Base-by-base conservation (phyloP, 2,113 vertebrate genomes). In the Dasyornis broadbenti region DNA sequence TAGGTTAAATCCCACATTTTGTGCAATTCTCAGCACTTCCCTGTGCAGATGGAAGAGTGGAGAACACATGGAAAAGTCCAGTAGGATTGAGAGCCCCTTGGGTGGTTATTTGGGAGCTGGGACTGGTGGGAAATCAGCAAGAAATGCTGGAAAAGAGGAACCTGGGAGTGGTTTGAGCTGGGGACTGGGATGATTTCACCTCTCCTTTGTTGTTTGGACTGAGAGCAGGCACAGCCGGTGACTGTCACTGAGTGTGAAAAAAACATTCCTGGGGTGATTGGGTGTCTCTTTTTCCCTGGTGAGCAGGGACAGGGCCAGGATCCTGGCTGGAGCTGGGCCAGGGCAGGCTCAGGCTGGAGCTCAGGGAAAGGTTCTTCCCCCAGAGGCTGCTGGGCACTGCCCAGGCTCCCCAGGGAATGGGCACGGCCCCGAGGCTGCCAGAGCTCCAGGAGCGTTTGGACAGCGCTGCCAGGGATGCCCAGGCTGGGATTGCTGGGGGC, bases 311-410 rank as follows among this genome's bases (percentile, higher is more conserved):
- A 84, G 50, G 12, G 24, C 2, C 40, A 19, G n/a, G n/a, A n/a
- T n/a, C n/a, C n/a, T 0, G 0, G 50, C 70, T 75, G 82, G 28
- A 5, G 82, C 70, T 65, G 82, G 0, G 5, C 42, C 50, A 9
- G 82, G 8, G 57, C 57, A 35, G 56, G 57, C 4, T 15, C n/a
- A 59, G n/a, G n/a, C n/a, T n/a, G n/a, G n/a, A n/a, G n/a, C n/a
- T n/a, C n/a, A n/a, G n/a, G n/a, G n/a, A n/a, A n/a, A n/a, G n/a
- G n/a, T n/a, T n/a, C n/a, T n/a, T n/a, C n/a, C n/a, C n/a, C n/a
- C n/a, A n/a, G n/a, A n/a, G n/a, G n/a, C n/a, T n/a, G n/a, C n/a
- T n/a, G n/a, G n/a, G n/a, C n/a, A n/a, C n/a, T n/a, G n/a, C n/a
- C 56, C 80, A 81, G 78, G 63, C 73, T 77, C 35, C 73, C 57